phyloP scores from a whole-genome alignment of 2,797 vertebrate species.

The Alectoris magna region DNA sequence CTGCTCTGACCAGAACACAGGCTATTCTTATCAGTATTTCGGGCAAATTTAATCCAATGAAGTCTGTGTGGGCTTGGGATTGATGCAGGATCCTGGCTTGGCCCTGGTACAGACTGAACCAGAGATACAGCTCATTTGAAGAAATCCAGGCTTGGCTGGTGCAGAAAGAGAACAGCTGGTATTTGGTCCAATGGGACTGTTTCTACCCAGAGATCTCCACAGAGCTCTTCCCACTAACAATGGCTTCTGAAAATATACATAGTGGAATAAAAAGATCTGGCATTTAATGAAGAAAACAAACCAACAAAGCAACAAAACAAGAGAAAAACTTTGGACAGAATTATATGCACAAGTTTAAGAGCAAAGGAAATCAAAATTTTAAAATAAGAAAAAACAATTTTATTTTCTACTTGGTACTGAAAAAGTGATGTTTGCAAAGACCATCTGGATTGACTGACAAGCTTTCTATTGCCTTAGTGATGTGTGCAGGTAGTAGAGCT shows the following conservation, averaged over 20 bases:
- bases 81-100: not conserved
- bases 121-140: not conserved
- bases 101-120: not conserved
- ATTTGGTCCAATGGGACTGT: not conserved
- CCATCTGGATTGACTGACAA: not conserved
- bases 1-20: not conserved
- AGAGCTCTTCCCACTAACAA: not conserved
- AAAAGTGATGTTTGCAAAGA: conserved; percentile 1
- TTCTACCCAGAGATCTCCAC: not conserved
- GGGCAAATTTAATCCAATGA: not conserved
- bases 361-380: not conserved
- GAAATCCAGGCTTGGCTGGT: not conserved
- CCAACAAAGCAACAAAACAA: not conserved
- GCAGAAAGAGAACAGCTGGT: not conserved
- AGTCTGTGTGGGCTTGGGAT: conserved; percentile 1
- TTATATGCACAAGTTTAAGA: not conserved
- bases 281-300: not conserved
- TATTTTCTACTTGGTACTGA: not conserved
- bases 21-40: not conserved
- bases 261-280: not conserved
- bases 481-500: not conserved
- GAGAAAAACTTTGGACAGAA: not conserved
- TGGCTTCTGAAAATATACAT: not conserved
- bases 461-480: not conserved
- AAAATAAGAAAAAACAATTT: not conserved